Percentiles rank a stretch among this genome's conserved stretches.
Evolutionary conservation across 2,113 vertebrate species (phyloP).

Genomic region (Willisornis vidua): DNA sequence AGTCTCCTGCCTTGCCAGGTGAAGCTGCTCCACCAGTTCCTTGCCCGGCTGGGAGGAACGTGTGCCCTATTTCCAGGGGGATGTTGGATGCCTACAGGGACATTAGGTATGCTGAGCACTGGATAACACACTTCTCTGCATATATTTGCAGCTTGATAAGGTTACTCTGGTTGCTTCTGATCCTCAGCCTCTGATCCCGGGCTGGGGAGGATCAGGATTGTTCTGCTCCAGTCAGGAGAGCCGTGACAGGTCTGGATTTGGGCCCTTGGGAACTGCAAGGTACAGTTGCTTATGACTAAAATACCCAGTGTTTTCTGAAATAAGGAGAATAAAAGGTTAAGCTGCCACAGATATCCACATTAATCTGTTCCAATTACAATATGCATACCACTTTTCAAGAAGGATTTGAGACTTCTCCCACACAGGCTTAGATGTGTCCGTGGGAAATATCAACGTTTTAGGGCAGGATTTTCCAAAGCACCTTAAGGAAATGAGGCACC

Average conservation of each 20-base stretch:
- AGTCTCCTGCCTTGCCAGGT: background rate
- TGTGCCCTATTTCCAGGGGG: background rate
- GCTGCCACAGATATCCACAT: slow-evolving; percentile 5
- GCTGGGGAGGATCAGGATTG: background rate
- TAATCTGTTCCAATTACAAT: slow-evolving; percentile 56
- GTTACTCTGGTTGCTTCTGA: background rate
- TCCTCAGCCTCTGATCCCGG: background rate
- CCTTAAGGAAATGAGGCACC: slow-evolving; percentile 12
- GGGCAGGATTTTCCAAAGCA: slow-evolving; percentile 26
- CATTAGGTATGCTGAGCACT: slow-evolving; percentile 5
- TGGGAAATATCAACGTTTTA: slow-evolving; percentile 7
- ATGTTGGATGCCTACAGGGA: background rate
- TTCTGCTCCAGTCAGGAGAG: background rate
- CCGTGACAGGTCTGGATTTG: background rate
- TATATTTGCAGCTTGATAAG: slow-evolving; percentile 22
- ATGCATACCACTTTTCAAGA: slow-evolving; percentile 16
- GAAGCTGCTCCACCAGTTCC: background rate
- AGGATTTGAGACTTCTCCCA: slow-evolving; percentile 40
- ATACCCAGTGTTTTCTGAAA: background rate
- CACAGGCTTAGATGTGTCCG: background rate
- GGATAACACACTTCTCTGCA: background rate
- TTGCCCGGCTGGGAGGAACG: background rate
- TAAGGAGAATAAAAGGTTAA: slow-evolving; percentile 42
- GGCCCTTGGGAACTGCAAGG: background rate
- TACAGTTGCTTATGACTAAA: background rate